Evolutionary conservation across 2,113 vertebrate species (phyloP), one percentile per base, ranked within the genome.

Genomic region (Melanerpes formicivorus): DNA sequence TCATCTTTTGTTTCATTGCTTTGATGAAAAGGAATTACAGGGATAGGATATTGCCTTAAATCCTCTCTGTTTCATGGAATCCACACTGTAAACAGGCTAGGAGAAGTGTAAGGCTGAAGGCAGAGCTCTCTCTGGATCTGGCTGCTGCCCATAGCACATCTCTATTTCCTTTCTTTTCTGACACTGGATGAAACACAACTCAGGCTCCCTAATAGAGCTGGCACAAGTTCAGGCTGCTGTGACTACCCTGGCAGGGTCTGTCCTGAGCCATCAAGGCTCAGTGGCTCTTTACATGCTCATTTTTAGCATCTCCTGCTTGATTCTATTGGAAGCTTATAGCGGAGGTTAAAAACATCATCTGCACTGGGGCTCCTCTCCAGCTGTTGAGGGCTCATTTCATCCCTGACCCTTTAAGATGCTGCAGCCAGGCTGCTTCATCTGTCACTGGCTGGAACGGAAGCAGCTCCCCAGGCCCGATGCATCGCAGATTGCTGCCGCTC

Each of bases 301-400:
- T 79, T 83, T 76, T 82, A 55, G 70, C 65, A 75, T 73, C 72
- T 55, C 11, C 55, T 84, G 27, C 67, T 90, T 95, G 59, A 30
- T 90, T 87, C 81, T 73, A 2, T 29, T 85, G 86, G 79, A 96
- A 88, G 55, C 50, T 75, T 70, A 73, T 56, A 85, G 85, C 66
- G 77, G 90, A 94, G 88, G 94, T 96, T 92, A 92, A 95, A 95
- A 95, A 76, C 78, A 54, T 94, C 42, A 44, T 42, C 34, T 89
- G 88, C 50, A 4, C 59, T 58, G 80, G 90, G 90, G 63, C 56
- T 84, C 46, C 46, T 63, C 75, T 92, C 46, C 84, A 94, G 83
- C 84, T 92, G 94, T 66, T 62, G 6, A 65, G 82, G 83, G 77
- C 66, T 82, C 66, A 30, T 75, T 86, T 93, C 58, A 77, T 90